Percentiles rank a stretch among this genome's conserved stretches.
These are phyloP conservation scores for Chrysomallon squamiferum DNA, from an alignment of 1,140 invertebrate species.

Conservation along the genomic window DNA sequence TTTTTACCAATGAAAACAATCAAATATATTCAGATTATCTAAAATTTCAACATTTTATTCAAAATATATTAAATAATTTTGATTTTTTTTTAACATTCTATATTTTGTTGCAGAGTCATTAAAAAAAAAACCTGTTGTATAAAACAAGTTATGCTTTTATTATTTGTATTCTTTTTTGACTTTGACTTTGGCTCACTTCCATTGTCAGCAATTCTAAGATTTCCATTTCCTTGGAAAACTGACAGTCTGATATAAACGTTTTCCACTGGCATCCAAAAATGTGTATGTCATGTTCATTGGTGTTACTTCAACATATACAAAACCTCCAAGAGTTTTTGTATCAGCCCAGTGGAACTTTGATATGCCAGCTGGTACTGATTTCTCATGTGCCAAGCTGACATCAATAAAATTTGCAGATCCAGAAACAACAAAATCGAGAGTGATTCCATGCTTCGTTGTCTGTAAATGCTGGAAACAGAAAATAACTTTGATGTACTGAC, in stretches of 20 bases:
- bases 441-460: slow-evolving; percentile 23
- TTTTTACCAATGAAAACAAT: too few relatives aligned
- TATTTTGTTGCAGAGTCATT: too few relatives aligned
- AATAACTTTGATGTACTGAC: background rate
- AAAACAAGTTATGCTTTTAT: too few relatives aligned
- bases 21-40: too few relatives aligned
- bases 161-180: too few relatives aligned
- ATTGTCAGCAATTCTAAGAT: too few relatives aligned
- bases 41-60: too few relatives aligned
- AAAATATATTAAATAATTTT: too few relatives aligned
- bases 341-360: slow-evolving; percentile 61
- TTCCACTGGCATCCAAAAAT: slow-evolving; percentile 47
- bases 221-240: slow-evolving; percentile 14
- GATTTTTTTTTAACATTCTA: too few relatives aligned
- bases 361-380: slow-evolving; percentile 48
- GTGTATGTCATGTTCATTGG: slow-evolving; percentile 56
- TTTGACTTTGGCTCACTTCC: too few relatives aligned
- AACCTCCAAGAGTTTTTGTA: slow-evolving; percentile 52
- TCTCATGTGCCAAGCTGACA: slow-evolving; percentile 42
- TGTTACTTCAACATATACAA: slow-evolving; percentile 55
- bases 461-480: slow-evolving; percentile 53
- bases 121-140: too few relatives aligned
- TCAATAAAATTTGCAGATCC: slow-evolving; percentile 63
- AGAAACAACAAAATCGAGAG: slow-evolving; percentile 60
- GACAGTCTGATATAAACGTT: slow-evolving; percentile 18